A percentile compares a stretch with the other conserved stretches of the same genome.
Conservation (phyloP, 2,797 vertebrate genomes). For the Crenuchus spilurus region DNA sequence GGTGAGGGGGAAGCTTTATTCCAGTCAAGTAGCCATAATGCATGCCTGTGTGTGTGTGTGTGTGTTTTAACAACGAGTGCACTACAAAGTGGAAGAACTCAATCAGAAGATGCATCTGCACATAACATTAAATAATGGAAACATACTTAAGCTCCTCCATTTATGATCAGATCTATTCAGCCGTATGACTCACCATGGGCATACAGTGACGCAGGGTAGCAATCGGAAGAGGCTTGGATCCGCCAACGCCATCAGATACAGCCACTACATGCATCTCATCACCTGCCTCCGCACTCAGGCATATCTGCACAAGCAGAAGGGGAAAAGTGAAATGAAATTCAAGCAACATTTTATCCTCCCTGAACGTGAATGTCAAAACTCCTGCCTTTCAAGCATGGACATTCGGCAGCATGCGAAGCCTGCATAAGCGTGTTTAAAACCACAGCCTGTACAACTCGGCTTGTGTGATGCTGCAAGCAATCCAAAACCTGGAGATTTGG, state of each 20-base stretch:
- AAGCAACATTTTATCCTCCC: not conserved
- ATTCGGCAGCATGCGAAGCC: not conserved
- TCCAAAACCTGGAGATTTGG: not conserved
- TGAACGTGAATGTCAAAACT: not conserved
- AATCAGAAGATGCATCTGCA: not conserved
- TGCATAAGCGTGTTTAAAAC: not conserved
- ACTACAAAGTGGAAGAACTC: not conserved
- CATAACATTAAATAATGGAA: not conserved
- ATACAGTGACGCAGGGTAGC: conserved; percentile 64
- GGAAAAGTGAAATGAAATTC: not conserved
- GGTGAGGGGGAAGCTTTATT: too few species aligned
- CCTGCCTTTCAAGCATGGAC: not conserved
- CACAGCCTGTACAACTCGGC: not conserved
- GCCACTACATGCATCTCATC: conserved; percentile 72
- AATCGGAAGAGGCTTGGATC: conserved; percentile 61
- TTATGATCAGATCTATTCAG: not conserved
- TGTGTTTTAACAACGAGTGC: not conserved
- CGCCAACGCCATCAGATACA: conserved; percentile 47
- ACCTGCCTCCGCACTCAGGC: conserved; percentile 62
- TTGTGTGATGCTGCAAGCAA: not conserved
- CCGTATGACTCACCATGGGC: conserved; percentile 65
- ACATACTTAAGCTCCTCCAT: not conserved
- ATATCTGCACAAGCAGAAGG: conserved; percentile 58
- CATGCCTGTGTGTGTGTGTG: too few species aligned
- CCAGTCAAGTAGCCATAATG: too few species aligned